Base-by-base conservation (phyloP, 2,888 invertebrate genomes). In the Pyralis farinalis region DNA sequence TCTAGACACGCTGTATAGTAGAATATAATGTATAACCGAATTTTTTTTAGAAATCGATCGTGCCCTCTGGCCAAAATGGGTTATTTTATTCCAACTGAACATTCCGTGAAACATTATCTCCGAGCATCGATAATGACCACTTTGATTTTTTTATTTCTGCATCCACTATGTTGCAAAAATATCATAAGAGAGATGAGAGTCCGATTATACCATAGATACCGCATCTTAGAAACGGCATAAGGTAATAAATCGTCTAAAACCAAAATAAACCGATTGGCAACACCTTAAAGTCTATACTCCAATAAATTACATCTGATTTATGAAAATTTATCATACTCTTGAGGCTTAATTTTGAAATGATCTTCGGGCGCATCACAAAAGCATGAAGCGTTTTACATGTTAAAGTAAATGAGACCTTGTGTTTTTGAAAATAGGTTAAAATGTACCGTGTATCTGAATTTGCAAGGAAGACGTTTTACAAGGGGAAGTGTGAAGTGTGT, bases 261-360 rank as follows among this genome's bases (percentile, higher is more conserved):
- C 60, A 76, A 84, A 79, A 67, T 75, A 82, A 80, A 85, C 86
- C 84, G 64, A 80, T 82, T 71, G 69, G 65, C 77, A 79, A 80
- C 80, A 84, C 77, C 76, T 80, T 87, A 85, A 76, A 88, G 87
- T 87, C 77, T 64, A 88, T 77, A 84, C 77, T 88, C 70, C 83
- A 76, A 83, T 86, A 86, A 87, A 87, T 85, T 81, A 82, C 69
- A 58, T 65, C 74, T 84, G 87, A 87, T 87, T 86, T 87, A 88
- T 87, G 84, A 84, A 84, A 87, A 84, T 84, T 80, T 87, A 87
- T 86, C 84, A 82, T 83, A 80, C 78, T 82, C 79, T 80, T 84
- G 85, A 83, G 78, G 81, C 81, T 86, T 87, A 85, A 88, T 87
- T 88, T 87, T 85, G 85, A 86, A 88, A 83, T 80, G 79, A 79